A percentile compares a stretch with the other conserved stretches of the same genome.
These are phyloP conservation scores for Pantherophis guttatus DNA, from an alignment of 2,113 vertebrate species.

Conservation along the genomic window DNA sequence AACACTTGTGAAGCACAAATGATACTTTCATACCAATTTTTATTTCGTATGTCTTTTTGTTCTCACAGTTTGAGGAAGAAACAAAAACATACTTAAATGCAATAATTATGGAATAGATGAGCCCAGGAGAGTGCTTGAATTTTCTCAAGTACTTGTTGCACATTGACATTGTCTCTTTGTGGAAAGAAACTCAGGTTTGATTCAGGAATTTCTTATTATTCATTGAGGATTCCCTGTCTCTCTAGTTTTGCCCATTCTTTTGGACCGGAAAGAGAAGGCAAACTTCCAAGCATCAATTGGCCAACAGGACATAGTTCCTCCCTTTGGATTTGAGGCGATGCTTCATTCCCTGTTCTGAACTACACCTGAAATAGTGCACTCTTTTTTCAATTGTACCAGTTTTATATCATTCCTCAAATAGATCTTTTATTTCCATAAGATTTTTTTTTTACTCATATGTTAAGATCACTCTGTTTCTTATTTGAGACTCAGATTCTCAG, in stretches of 20 bases:
- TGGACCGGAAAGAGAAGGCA: not conserved
- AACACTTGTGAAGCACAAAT: slow-evolving; percentile 31
- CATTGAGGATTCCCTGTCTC: slow-evolving; percentile 27
- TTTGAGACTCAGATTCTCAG: slow-evolving; percentile 42
- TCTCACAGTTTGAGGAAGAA: slow-evolving; percentile 32
- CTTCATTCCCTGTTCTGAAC: slow-evolving; percentile 39
- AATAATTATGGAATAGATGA: slow-evolving; percentile 22
- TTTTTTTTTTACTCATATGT: not conserved
- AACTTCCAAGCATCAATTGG: slow-evolving; percentile 35
- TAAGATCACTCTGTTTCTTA: slow-evolving; percentile 41
- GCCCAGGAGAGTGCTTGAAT: slow-evolving; percentile 24
- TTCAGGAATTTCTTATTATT: slow-evolving; percentile 37
- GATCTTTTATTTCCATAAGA: not conserved
- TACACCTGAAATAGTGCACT: slow-evolving; percentile 39
- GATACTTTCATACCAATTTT: slow-evolving; percentile 29
- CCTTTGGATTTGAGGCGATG: slow-evolving; percentile 39
- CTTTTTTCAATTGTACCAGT: slow-evolving; percentile 66
- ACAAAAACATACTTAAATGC: slow-evolving; percentile 12
- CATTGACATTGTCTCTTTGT: slow-evolving; percentile 52
- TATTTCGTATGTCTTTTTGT: slow-evolving; percentile 22
- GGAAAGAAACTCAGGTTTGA: slow-evolving; percentile 55
- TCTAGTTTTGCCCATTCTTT: slow-evolving; percentile 29
- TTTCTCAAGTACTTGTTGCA: slow-evolving; percentile 3
- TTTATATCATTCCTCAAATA: slow-evolving; percentile 58
- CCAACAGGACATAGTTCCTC: slow-evolving; percentile 26